phyloP scores from a whole-genome alignment of 2,888 invertebrate species.

The Patella ulyssiponensis region DNA sequence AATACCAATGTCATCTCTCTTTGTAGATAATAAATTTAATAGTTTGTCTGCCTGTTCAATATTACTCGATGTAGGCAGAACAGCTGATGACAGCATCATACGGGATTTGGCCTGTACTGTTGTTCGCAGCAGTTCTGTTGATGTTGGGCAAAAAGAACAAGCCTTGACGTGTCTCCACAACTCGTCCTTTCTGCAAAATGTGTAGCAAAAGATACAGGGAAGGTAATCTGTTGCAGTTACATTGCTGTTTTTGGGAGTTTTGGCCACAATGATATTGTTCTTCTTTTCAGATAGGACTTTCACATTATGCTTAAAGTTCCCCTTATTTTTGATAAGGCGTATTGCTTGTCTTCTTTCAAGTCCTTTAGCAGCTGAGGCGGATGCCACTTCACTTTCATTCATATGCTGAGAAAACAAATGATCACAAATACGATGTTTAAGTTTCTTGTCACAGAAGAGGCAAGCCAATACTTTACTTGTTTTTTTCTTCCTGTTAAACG shows the following conservation, averaged over 20 bases:
- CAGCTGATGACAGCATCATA: not conserved
- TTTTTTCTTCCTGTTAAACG: no score
- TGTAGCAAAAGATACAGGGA: slow-evolving; percentile 13
- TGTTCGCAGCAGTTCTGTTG: not conserved
- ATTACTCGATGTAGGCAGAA: not conserved
- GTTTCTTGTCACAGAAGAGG: no score
- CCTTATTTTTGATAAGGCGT: not conserved
- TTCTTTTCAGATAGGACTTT: not conserved
- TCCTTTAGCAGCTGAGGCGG: slow-evolving; percentile 5
- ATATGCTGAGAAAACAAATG: not conserved
- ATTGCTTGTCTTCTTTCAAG: not conserved
- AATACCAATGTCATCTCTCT: no score
- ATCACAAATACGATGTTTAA: no score
- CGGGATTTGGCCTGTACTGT: not conserved
- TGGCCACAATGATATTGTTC: slow-evolving; percentile 1
- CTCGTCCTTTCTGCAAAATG: not conserved
- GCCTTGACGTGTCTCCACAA: slow-evolving; percentile 11
- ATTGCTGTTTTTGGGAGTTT: not conserved
- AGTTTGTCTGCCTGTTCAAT: no score
- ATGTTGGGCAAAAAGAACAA: not conserved
- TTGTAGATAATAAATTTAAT: no score
- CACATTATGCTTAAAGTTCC: not conserved
- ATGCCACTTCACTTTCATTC: slow-evolving; percentile 8
- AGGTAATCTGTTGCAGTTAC: not conserved
- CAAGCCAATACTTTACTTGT: no score